Base-by-base conservation (phyloP, 2,888 invertebrate genomes). In the Neoitamus cyanurus region DNA sequence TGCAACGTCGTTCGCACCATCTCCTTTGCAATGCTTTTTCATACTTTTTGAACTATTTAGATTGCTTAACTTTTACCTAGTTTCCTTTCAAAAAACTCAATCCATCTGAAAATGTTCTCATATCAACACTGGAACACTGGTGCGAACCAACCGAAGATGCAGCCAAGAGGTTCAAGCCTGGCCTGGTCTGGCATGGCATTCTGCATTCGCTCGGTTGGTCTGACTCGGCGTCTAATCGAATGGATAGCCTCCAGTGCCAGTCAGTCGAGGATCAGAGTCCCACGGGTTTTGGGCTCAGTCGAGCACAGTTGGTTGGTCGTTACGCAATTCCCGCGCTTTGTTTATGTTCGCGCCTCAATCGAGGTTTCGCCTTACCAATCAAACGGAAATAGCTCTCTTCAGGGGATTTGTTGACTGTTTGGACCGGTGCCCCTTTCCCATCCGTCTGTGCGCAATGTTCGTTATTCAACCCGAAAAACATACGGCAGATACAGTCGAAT, bases 131-230 rank as follows among this genome's bases (percentile, higher is more conserved):
- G n/a, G 13, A 15, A 42, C 42, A 42, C 42, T 42, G 42, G 42
- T 42, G 42, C 42, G n/a, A 42, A n/a, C 5, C n/a, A 42, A 36
- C 34, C 13, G 7, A 30, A 70, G 70, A 70, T 70, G 70, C 70
- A 70, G 13, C 30, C 70, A 70, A 37, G 73, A 34, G 73, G 31
- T 28, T 30, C 48, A 48, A 31, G 48, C 13, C 3, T 36, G n/a
- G 73, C 28, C 7, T n/a, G 9, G 34, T 6, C 20, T 36, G 48
- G 30, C 31, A 28, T 36, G 48, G 30, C 31, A 28, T 78, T 78
- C 58, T 34, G 48, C 48, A 75, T 28, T 75, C 58, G 58, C 20
- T 25, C 75, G 75, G 75, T 75, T 75, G 75, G 75, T 75, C 75
- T 25, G 37, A 25, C 58, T n/a, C 58, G 58, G 58, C 15, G 34